Conservation (phyloP, 2,113 vertebrate genomes). For the Nanorana parkeri region DNA sequence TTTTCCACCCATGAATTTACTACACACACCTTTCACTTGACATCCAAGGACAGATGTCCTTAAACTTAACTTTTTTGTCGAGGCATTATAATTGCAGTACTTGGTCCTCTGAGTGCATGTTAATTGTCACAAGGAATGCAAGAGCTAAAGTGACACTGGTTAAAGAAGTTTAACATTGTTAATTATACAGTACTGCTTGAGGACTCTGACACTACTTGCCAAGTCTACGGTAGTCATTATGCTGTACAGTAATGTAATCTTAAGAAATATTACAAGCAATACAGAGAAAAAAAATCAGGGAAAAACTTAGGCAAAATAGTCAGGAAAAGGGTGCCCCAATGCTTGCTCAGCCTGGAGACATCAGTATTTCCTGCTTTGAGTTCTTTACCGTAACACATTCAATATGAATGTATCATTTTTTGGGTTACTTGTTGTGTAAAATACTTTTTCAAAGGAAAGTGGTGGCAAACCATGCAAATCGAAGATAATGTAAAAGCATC, state of each 20-base stretch:
- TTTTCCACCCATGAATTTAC: constrained; percentile 66
- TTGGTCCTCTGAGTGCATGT: constrained; percentile 15
- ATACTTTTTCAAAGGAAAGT: too few species aligned
- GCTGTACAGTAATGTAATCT: background rate
- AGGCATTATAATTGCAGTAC: constrained; percentile 43
- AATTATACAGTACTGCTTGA: constrained; percentile 38
- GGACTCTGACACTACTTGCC: background rate
- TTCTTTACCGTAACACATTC: too few species aligned
- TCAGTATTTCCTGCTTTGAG: too few species aligned
- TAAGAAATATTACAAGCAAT: background rate
- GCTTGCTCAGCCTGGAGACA: too few species aligned
- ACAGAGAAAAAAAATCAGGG: background rate
- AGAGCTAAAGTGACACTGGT: constrained; percentile 1
- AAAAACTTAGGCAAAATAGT: too few species aligned
- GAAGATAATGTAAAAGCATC: too few species aligned
- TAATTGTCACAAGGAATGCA: constrained; percentile 42
- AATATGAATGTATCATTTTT: too few species aligned
- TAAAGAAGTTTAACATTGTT: constrained; percentile 13
- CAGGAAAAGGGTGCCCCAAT: too few species aligned
- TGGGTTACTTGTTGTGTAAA: too few species aligned
- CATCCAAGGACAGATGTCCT: constrained; percentile 61
- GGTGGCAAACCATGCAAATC: too few species aligned
- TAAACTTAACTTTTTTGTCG: constrained; percentile 58
- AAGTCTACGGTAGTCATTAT: background rate
- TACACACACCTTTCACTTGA: constrained; percentile 57